These are phyloP conservation scores for Xenus cinereus DNA, from an alignment of 2,113 vertebrate species.

Conservation along the genomic window DNA sequence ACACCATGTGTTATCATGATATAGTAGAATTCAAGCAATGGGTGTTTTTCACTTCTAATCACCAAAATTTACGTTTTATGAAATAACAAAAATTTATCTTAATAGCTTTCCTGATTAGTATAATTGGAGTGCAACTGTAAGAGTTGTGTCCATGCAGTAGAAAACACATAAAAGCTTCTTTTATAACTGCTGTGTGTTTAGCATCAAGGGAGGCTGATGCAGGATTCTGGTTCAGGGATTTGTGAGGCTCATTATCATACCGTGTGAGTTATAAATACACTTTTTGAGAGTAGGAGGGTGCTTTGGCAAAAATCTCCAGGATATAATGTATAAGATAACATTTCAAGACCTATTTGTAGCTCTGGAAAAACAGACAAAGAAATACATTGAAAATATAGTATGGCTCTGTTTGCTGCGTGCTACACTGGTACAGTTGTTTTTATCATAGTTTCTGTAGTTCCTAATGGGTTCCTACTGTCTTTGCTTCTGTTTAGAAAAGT, in stretches of 20 bases:
- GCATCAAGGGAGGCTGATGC: not conserved
- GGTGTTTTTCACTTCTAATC: not conserved
- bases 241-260: not conserved
- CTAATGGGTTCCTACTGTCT: not conserved
- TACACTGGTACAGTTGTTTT: not conserved
- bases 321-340: not conserved
- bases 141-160: not conserved
- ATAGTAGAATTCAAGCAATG: not conserved
- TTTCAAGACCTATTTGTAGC: slow-evolving; percentile 1
- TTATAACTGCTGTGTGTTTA: not conserved
- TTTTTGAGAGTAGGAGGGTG: not conserved
- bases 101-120: not conserved
- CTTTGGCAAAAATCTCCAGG: slow-evolving; percentile 8
- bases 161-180: not conserved
- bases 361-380: not conserved
- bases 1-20: not conserved
- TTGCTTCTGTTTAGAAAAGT: not conserved
- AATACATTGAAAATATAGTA: not conserved
- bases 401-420: not conserved
- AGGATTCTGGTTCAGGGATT: not conserved
- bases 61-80: not conserved
- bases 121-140: not conserved
- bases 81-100: not conserved
- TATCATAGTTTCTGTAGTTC: not conserved
- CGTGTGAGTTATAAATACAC: not conserved